Base-by-base conservation (phyloP, 2,113 vertebrate genomes). In the Lepus americanus region DNA sequence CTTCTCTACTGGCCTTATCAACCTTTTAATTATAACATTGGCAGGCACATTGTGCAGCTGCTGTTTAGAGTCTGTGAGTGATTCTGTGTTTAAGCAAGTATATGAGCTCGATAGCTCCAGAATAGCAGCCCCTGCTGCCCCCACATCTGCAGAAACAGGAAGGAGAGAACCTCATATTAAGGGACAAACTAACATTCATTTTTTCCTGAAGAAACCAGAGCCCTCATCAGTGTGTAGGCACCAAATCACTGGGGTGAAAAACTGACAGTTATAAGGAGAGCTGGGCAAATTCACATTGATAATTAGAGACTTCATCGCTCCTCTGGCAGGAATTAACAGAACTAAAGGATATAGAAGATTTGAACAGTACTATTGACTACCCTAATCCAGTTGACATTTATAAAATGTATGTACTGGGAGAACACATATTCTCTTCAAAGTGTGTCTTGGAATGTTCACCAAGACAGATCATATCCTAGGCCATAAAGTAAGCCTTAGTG, bases 11-110 rank as follows among this genome's bases (percentile, higher is more conserved):
- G 90, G 25, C 27, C 12, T 89, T 80, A 36, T 91, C 6, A 44
- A 44, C 66, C 27, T 77, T 39, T 90, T 87, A 94, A 2, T 76
- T 94, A 64, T 39, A 86, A 88, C 90, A 95, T 69, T 74, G 39
- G 6, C 49, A 90, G 31, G 6, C 10, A 63, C 0, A 0, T 70
- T 70, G 12, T 77, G 16, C 22, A 80, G 29, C 39, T 95, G 49
- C 80, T 77, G 17, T 27, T 84, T 92, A 79, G 84, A 76, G 44
- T 85, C 27, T 95, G 0, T 76, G 53, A 31, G 9, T 79, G 31
- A 51, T 22, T 22, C 17, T 93, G 29, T 92, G 25, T 59, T 5
- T n/a, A 4, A 69, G 61, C 16, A 7, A 61, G 74, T 59, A 17
- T 59, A 59, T 67, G 36, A 73, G n/a, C 85, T 36, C 63, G 20